Percentiles rank a stretch among this genome's conserved stretches.
These are phyloP conservation scores for Paramisgurnus dabryanus DNA, from an alignment of 2,113 vertebrate genomes.

Conservation along the genomic window DNA sequence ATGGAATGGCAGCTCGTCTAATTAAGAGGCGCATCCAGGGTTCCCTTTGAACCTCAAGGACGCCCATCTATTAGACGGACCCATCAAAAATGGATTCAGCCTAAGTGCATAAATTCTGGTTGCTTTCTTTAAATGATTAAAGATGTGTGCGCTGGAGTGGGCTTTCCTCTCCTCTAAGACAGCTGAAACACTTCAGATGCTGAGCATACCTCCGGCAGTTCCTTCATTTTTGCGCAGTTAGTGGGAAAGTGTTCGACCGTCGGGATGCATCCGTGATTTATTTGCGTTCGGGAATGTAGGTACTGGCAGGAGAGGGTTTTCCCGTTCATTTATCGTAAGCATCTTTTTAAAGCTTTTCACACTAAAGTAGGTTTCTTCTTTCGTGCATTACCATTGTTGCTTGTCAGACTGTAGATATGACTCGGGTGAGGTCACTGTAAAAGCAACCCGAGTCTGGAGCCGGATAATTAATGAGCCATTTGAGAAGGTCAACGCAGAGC, in stretches of 20 bases:
- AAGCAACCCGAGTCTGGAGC: slow-evolving; percentile 13
- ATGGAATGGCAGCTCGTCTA: slow-evolving; percentile 78
- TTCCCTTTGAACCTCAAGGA: slow-evolving; percentile 93
- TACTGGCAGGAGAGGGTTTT: slow-evolving; percentile 24
- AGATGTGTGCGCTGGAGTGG: slow-evolving; percentile 77
- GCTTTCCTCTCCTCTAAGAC: slow-evolving; percentile 64
- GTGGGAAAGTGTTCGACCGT: slow-evolving; percentile 25
- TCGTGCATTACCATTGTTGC: too few species aligned
- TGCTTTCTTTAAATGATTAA: slow-evolving; percentile 76
- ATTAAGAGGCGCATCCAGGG: slow-evolving; percentile 85
- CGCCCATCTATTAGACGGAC: slow-evolving; percentile 83
- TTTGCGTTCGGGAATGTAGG: neutral
- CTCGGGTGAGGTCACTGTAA: neutral
- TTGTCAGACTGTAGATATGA: too few species aligned
- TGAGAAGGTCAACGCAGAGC: slow-evolving; percentile 15
- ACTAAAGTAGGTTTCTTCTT: too few species aligned
- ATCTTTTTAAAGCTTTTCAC: neutral
- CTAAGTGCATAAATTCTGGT: slow-evolving; percentile 77
- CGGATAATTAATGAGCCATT: slow-evolving; percentile 40
- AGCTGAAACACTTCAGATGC: slow-evolving; percentile 30
- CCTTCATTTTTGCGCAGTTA: slow-evolving; percentile 20
- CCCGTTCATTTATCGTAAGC: slow-evolving; percentile 9
- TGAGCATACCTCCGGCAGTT: slow-evolving; percentile 26
- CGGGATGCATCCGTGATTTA: slow-evolving; percentile 31
- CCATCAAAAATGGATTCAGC: slow-evolving; percentile 88